A percentile compares a stretch with the other conserved stretches of the same genome.
Conservation (phyloP, 1,140 invertebrate genomes). For the Aphidius gifuensis region DNA sequence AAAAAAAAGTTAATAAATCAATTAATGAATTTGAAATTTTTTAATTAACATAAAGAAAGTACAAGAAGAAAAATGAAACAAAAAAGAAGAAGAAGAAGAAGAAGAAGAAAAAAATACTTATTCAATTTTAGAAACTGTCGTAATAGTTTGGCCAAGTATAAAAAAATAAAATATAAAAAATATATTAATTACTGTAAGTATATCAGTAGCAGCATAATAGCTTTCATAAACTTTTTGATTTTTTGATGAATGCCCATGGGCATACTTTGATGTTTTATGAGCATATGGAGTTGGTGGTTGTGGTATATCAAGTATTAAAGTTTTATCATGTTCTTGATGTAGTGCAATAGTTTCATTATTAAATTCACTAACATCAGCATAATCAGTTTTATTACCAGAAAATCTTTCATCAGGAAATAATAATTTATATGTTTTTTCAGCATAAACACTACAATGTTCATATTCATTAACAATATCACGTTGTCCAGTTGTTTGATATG, state of each 20-base stretch:
- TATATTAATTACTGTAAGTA: constrained; percentile 61
- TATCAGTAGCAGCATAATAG: constrained; percentile 70
- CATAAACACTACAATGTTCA: constrained; percentile 41
- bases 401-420: constrained; percentile 43
- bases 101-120: too few species aligned
- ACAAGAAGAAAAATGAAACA: too few species aligned
- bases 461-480: constrained; percentile 31
- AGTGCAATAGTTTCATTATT: constrained; percentile 31
- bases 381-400: constrained; percentile 38
- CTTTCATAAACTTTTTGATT: constrained; percentile 58
- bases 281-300: constrained; percentile 36
- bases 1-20: constrained; percentile 27
- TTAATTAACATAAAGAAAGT: too few species aligned
- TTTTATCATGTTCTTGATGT: constrained; percentile 31
- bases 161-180: too few species aligned
- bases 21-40: not conserved
- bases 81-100: too few species aligned
- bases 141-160: too few species aligned
- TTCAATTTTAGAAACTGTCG: too few species aligned
- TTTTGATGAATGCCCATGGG: constrained; percentile 31
- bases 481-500: constrained; percentile 26
- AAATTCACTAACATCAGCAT: constrained; percentile 39
- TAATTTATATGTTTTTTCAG: constrained; percentile 42
- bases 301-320: constrained; percentile 28
- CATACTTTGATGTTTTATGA: constrained; percentile 34